Percentiles rank a stretch among this genome's conserved stretches.
Conservation (phyloP, 2,797 vertebrate species). For the Channa striata region DNA sequence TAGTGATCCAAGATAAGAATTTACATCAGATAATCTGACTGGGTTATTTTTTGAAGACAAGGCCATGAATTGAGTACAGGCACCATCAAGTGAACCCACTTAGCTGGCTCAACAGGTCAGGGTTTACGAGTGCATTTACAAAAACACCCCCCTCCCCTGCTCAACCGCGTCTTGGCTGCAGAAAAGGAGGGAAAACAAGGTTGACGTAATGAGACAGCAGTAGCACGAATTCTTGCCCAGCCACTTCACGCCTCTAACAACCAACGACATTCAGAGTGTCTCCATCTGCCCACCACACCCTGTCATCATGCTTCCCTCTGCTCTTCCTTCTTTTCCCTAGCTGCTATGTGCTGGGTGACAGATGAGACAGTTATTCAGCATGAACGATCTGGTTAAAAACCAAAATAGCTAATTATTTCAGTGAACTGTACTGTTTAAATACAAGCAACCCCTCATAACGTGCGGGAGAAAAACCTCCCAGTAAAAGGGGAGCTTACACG, state of each 20-base stretch:
- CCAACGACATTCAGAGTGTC: not conserved
- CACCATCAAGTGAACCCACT: slow-evolving; percentile 29
- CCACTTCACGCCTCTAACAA: slow-evolving; percentile 21
- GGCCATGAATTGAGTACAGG: slow-evolving; percentile 1
- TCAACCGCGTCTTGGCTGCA: slow-evolving; percentile 2
- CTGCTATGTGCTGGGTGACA: slow-evolving; percentile 7
- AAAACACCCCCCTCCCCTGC: slow-evolving; percentile 4
- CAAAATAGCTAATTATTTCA: slow-evolving; percentile 1
- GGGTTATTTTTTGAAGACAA: slow-evolving; percentile 13
- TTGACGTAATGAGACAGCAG: slow-evolving; percentile 2
- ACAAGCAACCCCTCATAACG: not conserved
- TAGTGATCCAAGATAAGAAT: not conserved
- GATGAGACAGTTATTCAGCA: not conserved
- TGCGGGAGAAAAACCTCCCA: not conserved
- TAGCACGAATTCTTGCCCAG: slow-evolving; percentile 15
- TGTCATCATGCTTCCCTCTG: slow-evolving; percentile 19
- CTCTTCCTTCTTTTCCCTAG: slow-evolving; percentile 21
- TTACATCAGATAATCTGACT: slow-evolving; percentile 11
- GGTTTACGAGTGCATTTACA: not conserved
- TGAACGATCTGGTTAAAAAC: slow-evolving; percentile 2
- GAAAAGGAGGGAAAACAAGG: slow-evolving; percentile 15
- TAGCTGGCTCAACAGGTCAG: slow-evolving; percentile 48
- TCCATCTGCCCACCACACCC: slow-evolving; percentile 26
- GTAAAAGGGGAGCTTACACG: not conserved
- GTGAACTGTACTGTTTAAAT: slow-evolving; percentile 6